A percentile compares a stretch with the other conserved stretches of the same genome.
phyloP scores from a whole-genome alignment of 2,113 vertebrate species.

The Octodon degus region DNA sequence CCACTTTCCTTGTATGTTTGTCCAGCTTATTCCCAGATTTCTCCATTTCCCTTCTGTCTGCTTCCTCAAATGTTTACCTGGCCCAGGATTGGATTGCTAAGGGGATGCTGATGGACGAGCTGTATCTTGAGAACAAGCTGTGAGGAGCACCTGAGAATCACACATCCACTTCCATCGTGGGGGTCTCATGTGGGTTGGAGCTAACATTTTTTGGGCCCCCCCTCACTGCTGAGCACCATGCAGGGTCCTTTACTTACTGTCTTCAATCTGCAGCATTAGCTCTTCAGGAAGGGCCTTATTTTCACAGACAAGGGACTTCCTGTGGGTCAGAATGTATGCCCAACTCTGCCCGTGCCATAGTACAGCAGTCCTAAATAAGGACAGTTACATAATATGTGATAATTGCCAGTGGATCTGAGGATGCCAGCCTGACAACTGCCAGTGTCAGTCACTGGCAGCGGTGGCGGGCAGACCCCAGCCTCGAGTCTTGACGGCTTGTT shows the following conservation, averaged over 20 bases:
- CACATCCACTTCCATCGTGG: not conserved
- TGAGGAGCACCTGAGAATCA: not conserved
- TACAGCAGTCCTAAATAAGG: not conserved
- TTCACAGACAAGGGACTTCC: not conserved
- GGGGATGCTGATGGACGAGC: not conserved
- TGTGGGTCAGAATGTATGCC: not conserved
- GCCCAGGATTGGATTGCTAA: not conserved
- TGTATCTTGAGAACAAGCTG: not conserved
- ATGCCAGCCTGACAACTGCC: not conserved
- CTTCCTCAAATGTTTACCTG: slow-evolving; percentile 4
- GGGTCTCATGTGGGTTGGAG: not conserved
- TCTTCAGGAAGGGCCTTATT: not conserved
- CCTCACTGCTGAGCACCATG: not conserved
- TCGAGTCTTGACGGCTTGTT: not conserved
- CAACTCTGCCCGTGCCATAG: not conserved
- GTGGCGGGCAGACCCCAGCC: not conserved
- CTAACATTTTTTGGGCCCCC: accelerated
- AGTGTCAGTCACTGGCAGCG: not conserved
- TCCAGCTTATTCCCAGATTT: not conserved
- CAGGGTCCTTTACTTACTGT: not conserved
- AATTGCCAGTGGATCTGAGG: not conserved
- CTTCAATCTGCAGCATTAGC: not conserved
- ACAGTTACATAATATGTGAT: slow-evolving; percentile 2
- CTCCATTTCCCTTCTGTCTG: not conserved
- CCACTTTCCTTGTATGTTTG: not conserved